These are phyloP conservation scores for Ctenicera cuprea DNA, from an alignment of 2,888 invertebrate species.

Conservation along the genomic window DNA sequence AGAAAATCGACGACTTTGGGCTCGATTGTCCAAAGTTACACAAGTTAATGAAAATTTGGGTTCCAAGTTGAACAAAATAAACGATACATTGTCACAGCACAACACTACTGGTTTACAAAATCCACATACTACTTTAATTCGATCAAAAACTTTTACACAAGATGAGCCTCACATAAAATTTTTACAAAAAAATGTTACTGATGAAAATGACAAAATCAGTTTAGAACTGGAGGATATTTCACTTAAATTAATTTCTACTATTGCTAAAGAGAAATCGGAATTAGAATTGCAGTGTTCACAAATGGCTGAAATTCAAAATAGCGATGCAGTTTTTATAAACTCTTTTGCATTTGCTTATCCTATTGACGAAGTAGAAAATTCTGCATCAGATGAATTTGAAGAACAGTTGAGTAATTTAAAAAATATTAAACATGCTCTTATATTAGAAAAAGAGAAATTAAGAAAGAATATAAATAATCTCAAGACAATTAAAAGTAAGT, in stretches of 20 bases:
- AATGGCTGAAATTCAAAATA: slow-evolving; percentile 79
- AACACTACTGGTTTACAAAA: slow-evolving; percentile 63
- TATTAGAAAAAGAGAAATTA: slow-evolving; percentile 79
- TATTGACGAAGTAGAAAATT: slow-evolving; percentile 76
- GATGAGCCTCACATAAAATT: slow-evolving; percentile 77
- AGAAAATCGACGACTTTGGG: slow-evolving; percentile 89
- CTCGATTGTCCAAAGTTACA: slow-evolving; percentile 79
- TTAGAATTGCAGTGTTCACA: slow-evolving; percentile 81
- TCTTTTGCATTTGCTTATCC: slow-evolving; percentile 77
- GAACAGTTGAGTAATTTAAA: slow-evolving; percentile 78
- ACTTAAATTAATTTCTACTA: slow-evolving; percentile 81
- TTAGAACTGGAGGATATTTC: slow-evolving; percentile 87
- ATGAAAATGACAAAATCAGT: slow-evolving; percentile 74
- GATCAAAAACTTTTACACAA: slow-evolving; percentile 82
- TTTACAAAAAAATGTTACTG: slow-evolving; percentile 72
- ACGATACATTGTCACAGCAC: slow-evolving; percentile 73
- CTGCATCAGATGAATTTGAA: slow-evolving; percentile 79
- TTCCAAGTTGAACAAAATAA: slow-evolving; percentile 74
- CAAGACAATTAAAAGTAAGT: slow-evolving; percentile 71
- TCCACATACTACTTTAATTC: slow-evolving; percentile 71
- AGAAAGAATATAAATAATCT: slow-evolving; percentile 72
- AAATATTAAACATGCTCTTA: slow-evolving; percentile 77
- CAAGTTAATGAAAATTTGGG: slow-evolving; percentile 76
- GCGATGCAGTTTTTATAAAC: slow-evolving; percentile 76
- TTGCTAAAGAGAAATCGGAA: slow-evolving; percentile 81